Evolutionary conservation across 2,888 invertebrate species (phyloP).

Genomic region (Leptura quadrifasciata): DNA sequence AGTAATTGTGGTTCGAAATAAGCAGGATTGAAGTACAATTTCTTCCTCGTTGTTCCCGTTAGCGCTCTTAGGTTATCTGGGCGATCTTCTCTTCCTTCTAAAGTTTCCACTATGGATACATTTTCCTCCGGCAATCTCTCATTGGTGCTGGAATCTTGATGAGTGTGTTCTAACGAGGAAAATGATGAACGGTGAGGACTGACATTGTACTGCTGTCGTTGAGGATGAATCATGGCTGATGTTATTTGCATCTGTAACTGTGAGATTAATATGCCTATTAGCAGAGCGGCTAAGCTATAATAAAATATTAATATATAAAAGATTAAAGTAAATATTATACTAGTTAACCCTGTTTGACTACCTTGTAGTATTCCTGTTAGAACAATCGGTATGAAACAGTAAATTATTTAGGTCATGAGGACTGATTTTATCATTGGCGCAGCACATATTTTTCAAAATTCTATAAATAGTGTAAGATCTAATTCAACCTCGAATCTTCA

Average conservation of each 20-base stretch:
- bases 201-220: constrained; percentile 50
- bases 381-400: no score
- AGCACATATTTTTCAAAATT: no score
- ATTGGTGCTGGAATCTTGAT: constrained; percentile 77
- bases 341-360: no score
- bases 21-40: constrained; percentile 92
- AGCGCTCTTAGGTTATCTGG: constrained; percentile 80
- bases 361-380: no score
- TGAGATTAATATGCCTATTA: constrained; percentile 6
- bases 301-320: no score
- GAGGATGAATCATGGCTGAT: constrained; percentile 84
- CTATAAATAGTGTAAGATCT: no score
- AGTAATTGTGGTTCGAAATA: constrained; percentile 92
- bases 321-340: no score
- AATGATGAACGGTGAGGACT: constrained; percentile 43
- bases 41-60: constrained; percentile 84
- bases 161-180: constrained; percentile 63
- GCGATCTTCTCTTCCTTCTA: constrained; percentile 80
- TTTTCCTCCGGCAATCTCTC: constrained; percentile 90
- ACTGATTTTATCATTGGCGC: no score
- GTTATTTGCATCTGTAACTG: constrained; percentile 76
- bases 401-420: no score
- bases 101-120: constrained; percentile 89
- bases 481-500: no score
- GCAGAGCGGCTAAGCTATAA: neutral